phyloP scores from a whole-genome alignment of 2,888 invertebrate genomes.

The Eupeodes luniger region DNA sequence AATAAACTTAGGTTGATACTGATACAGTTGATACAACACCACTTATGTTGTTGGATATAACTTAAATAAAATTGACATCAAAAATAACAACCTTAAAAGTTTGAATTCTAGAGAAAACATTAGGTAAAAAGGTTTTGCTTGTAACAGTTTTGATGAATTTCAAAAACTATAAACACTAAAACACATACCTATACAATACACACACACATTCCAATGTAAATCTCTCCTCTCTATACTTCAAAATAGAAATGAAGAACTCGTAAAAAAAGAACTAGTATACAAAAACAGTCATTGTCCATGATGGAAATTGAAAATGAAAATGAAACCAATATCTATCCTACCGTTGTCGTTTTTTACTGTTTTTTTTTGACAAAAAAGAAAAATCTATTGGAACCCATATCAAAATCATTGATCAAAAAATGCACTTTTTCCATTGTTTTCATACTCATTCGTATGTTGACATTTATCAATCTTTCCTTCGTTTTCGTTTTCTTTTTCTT shows the following conservation, averaged over 20 bases:
- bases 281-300: background rate
- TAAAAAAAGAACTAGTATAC: background rate
- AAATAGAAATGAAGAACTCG: background rate
- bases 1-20: too few relatives aligned
- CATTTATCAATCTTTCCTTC: conserved; percentile 19
- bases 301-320: background rate
- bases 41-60: too few relatives aligned
- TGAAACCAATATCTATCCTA: background rate
- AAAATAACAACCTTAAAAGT: too few relatives aligned
- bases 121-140: too few relatives aligned
- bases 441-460: conserved; percentile 8
- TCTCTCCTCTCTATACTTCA: background rate
- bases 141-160: too few relatives aligned
- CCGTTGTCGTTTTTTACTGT: too few relatives aligned
- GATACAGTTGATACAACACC: too few relatives aligned
- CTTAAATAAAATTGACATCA: too few relatives aligned
- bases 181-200: too few relatives aligned
- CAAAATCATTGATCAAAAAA: background rate
- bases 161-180: too few relatives aligned
- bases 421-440: conserved; percentile 18
- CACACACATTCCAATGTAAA: too few relatives aligned
- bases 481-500: background rate
- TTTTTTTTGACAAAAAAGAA: background rate
- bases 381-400: background rate
- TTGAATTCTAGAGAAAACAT: too few relatives aligned